phyloP scores from a whole-genome alignment of 2,113 vertebrate genomes.

The Thunnus maccoyii region DNA sequence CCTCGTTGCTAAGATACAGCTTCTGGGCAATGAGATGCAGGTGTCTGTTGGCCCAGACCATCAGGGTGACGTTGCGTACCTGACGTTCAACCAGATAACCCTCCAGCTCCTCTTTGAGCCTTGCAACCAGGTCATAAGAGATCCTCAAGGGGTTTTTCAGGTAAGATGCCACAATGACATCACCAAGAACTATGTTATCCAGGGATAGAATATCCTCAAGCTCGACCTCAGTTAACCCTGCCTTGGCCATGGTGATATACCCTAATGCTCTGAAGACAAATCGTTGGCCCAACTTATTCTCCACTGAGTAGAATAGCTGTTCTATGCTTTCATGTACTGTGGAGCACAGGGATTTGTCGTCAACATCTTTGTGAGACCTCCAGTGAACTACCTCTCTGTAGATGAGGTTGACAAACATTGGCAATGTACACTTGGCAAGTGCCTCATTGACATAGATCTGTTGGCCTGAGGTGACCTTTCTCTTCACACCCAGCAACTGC shows the following conservation, averaged over 20 bases:
- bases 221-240: slow-evolving; percentile 95
- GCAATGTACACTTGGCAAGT: slow-evolving; percentile 95
- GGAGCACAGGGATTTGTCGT: slow-evolving; percentile 93
- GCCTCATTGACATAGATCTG: slow-evolving; percentile 99
- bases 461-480: slow-evolving; percentile 98
- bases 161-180: slow-evolving; percentile 88
- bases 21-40: slow-evolving; percentile 98
- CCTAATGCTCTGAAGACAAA: slow-evolving; percentile 95
- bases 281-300: slow-evolving; percentile 91
- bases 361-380: slow-evolving; percentile 98
- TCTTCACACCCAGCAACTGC: slow-evolving; percentile 93
- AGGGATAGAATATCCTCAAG: slow-evolving; percentile 97
- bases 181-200: slow-evolving; percentile 94
- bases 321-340: slow-evolving; percentile 98
- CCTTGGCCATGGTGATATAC: slow-evolving; percentile 97
- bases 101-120: slow-evolving; percentile 94
- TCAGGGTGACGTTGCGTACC: slow-evolving; percentile 92
- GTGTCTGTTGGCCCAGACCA: slow-evolving; percentile 98
- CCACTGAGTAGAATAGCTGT: slow-evolving; percentile 95
- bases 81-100: slow-evolving; percentile 96
- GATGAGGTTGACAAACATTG: slow-evolving; percentile 99
- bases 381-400: slow-evolving; percentile 95
- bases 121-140: slow-evolving; percentile 93
- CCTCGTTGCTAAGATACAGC: slow-evolving; percentile 92
- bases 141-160: slow-evolving; percentile 92